Evolutionary conservation across 2,113 vertebrate species (phyloP), one percentile per base, ranked within the genome.

Genomic region (Clarias macrocephalus): DNA sequence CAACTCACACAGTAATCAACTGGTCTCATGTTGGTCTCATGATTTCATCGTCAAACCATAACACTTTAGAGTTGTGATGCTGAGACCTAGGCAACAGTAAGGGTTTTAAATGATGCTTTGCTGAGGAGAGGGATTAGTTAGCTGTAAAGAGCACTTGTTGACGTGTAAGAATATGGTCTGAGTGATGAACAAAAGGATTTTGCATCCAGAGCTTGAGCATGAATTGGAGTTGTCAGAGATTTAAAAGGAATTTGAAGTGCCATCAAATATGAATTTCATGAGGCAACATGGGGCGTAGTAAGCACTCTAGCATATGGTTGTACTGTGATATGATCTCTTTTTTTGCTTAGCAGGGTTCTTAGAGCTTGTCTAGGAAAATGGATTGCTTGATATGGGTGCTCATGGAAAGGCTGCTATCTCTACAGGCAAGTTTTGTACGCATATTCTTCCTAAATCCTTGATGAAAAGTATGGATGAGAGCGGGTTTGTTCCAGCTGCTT

Each of bases 211-310:
- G 19, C 70, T 42, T 72, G 30, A 73, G 23, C 76, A 56, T 9
- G 25, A 79, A 28, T 56, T 79, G 52, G 13, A 3, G 21, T 52
- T 79, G 52, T 79, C 23, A 79, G 13, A 79, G 23, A 16, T 56
- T 79, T 79, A 56, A 77, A 11, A 15, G 75, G 48, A 77, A 77
- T 77, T 54, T 77, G 75, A 21, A 77, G 48, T 77, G 48, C 48
- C 48, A n/a, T 12, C 19, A 25, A 23, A 37, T 23, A 37, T 77
- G 42, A 54, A 25, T n/a, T 15, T 77, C 42, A n/a, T 13, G 48
- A 77, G 75, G n/a, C 2, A 19, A 72, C 28, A 33, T 11, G 11
- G 70, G 3, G 37, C 33, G 10, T 33, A 70, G 15, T 70, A 37
- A 70, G 2, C 9, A 6, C 70, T 42, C 30, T 33, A 70, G 16